phyloP scores from a whole-genome alignment of 2,888 invertebrate genomes.

The Scaptodrosophila latifasciaeformis region DNA sequence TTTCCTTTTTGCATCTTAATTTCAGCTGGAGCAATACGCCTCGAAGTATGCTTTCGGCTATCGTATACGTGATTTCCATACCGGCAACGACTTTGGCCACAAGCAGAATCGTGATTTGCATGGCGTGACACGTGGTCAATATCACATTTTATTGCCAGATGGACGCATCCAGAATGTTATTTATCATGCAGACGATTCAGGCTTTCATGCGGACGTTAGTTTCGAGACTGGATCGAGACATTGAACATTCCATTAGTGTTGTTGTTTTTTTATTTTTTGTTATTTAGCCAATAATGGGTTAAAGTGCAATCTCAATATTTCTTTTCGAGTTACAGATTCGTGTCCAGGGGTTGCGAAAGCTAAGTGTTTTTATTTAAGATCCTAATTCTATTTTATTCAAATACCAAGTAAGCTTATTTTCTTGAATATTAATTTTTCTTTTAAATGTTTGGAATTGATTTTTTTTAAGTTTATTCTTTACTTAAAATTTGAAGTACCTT shows the following conservation, averaged over 20 bases:
- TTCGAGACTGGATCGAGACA: slow-evolving; percentile 76
- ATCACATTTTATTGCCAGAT: slow-evolving; percentile 87
- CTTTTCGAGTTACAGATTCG: too few relatives aligned
- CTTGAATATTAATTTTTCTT: too few relatives aligned
- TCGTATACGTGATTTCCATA: slow-evolving; percentile 82
- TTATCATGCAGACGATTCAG: slow-evolving; percentile 85
- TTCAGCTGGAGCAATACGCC: slow-evolving; percentile 78
- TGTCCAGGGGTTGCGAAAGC: too few relatives aligned
- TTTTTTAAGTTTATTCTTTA: not conserved
- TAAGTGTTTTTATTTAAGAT: too few relatives aligned
- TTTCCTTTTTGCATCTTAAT: slow-evolving; percentile 40
- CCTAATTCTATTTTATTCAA: too few relatives aligned
- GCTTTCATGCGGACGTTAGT: slow-evolving; percentile 86
- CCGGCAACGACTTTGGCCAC: slow-evolving; percentile 86
- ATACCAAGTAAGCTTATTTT: too few relatives aligned
- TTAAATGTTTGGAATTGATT: too few relatives aligned
- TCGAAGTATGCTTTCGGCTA: slow-evolving; percentile 83
- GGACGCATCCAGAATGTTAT: slow-evolving; percentile 86
- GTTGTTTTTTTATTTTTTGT: too few relatives aligned
- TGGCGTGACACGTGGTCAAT: slow-evolving; percentile 82
- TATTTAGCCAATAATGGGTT: too few relatives aligned
- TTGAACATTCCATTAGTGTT: too few relatives aligned
- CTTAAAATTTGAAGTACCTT: not conserved
- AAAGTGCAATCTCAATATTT: too few relatives aligned
- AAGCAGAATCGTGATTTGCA: slow-evolving; percentile 81